Evolutionary conservation across 2,888 invertebrate species (phyloP).

Genomic region (Sarcophaga caerulescens): DNA sequence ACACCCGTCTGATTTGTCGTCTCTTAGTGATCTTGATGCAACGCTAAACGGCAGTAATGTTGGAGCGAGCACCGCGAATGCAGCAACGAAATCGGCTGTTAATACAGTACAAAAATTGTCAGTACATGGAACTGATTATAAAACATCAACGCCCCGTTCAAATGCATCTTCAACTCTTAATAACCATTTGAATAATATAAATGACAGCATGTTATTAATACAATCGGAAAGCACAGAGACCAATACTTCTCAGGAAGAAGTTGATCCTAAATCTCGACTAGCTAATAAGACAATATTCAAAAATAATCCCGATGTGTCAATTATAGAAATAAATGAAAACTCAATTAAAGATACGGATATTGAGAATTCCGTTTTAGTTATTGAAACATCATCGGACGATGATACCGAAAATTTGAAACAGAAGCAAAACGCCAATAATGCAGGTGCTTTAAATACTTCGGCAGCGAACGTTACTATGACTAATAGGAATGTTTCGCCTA

Average conservation of each 20-base stretch:
- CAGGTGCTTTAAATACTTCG: neutral
- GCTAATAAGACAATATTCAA: slow-evolving; percentile 81
- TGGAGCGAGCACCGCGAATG: slow-evolving; percentile 32
- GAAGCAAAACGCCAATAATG: slow-evolving; percentile 2
- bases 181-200: slow-evolving; percentile 68
- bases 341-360: slow-evolving; percentile 76
- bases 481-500: slow-evolving; percentile 63
- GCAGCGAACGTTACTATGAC: slow-evolving; percentile 63
- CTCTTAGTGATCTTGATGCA: slow-evolving; percentile 70
- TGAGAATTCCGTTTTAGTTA: slow-evolving; percentile 77
- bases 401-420: slow-evolving; percentile 49
- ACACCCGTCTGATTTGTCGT: slow-evolving; percentile 69
- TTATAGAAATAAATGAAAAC: slow-evolving; percentile 80
- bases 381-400: slow-evolving; percentile 76
- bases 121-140: slow-evolving; percentile 37
- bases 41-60: slow-evolving; percentile 71
- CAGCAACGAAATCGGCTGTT: neutral
- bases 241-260: slow-evolving; percentile 79
- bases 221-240: slow-evolving; percentile 79
- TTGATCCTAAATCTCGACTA: slow-evolving; percentile 80
- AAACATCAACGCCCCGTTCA: neutral
- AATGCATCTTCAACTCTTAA: slow-evolving; percentile 31
- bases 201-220: slow-evolving; percentile 75
- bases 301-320: slow-evolving; percentile 81
- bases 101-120: slow-evolving; percentile 11